Base-by-base conservation (phyloP, 2,113 vertebrate species). In the Oreochromis tanganicae region DNA sequence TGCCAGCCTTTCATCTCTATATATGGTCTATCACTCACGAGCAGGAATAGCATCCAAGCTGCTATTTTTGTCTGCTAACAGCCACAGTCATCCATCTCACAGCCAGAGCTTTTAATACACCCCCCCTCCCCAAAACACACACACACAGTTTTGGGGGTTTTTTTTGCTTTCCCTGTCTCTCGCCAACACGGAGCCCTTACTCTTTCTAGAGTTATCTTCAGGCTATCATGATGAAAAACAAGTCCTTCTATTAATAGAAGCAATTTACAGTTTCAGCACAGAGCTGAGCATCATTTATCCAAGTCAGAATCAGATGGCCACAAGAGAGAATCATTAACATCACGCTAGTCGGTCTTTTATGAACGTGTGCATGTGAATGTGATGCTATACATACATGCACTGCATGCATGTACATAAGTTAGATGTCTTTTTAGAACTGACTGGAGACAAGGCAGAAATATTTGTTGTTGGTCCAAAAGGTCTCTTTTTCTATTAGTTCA, bases 31-130 rank as follows among this genome's bases (percentile, higher is more conserved):
- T 92, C 90, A 75, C 61, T 90, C 85, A 68, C 29, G 82, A 85
- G 82, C 79, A 92, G 83, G 75, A 95, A 94, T 92, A 95, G 91
- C 75, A 90, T 84, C 56, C 81, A 81, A 85, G 80, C 81, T 81
- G 85, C 94, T 94, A 95, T 94, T 95, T 94, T 84, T 7, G 38
- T 94, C 92, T 61, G 68, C 78, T 88, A 71, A 66, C 83, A 88
- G 86, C 86, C 88, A 93, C 82, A 92, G 81, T 38, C 61, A 38
- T 66, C 85, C 24, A 83, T 83, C 66, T 85, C 84, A 86, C 89
- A 87, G 82, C 24, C 86, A 85, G 83, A 61, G 88, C 89, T 95
- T 93, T 94, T 84, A 93, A 93, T 95, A 92, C 82, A 12, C 7
- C 32, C 32, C 24, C 32, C 32, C 32, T 3, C 9, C 61, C 61